phyloP scores from a whole-genome alignment of 2,888 invertebrate genomes.

The Ochropacha duplaris region DNA sequence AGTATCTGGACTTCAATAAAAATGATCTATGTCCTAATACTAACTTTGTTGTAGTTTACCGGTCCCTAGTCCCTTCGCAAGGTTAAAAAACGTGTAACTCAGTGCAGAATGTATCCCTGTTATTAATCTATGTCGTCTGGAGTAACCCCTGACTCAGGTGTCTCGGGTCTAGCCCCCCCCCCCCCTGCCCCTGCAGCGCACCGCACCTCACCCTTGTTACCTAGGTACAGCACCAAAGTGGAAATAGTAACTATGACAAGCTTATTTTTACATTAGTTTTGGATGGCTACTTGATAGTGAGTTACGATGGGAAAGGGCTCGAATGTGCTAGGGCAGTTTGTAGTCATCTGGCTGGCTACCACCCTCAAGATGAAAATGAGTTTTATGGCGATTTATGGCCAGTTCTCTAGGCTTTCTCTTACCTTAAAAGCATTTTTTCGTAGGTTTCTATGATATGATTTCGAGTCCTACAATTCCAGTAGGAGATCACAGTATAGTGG shows the following conservation, averaged over 20 bases:
- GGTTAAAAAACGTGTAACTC: constrained; percentile 37
- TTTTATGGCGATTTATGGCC: too few relatives aligned
- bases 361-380: too few relatives aligned
- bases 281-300: background rate
- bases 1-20: background rate
- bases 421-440: too few relatives aligned
- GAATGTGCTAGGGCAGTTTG: too few relatives aligned
- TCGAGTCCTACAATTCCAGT: too few relatives aligned
- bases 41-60: background rate
- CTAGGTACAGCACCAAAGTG: background rate
- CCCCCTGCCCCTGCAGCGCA: constrained; percentile 9
- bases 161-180: constrained; percentile 16
- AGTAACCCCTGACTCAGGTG: constrained; percentile 33
- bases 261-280: background rate
- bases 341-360: too few relatives aligned
- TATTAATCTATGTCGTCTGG: constrained; percentile 32
- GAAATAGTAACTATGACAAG: background rate
- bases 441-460: too few relatives aligned
- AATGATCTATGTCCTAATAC: background rate
- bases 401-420: too few relatives aligned
- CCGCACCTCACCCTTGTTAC: background rate
- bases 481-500: too few relatives aligned
- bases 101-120: constrained; percentile 16
- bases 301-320: background rate
- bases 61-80: constrained; percentile 1